Evolutionary conservation across 2,797 vertebrate species (phyloP), one percentile per base, ranked within the genome.

Genomic region (Esox lucius): DNA sequence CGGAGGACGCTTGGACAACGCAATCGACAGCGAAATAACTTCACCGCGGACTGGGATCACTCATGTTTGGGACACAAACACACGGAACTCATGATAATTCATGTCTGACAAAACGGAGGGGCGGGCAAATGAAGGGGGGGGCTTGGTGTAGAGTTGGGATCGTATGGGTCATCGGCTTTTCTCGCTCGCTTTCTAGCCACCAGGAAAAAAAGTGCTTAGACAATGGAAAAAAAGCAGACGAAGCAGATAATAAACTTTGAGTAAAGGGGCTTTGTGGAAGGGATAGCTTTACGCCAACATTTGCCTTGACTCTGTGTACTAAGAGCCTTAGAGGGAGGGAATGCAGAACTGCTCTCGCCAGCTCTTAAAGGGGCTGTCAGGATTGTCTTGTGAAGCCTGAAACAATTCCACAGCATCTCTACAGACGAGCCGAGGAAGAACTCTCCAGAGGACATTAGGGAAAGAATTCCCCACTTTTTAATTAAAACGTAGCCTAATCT

Each of bases 401-500:
- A 61, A 78, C 70, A 77, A 75, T 70, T 68, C 31, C 35, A 73
- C 51, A 68, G 75, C 31, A 46, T 75, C 51, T 83, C 73, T 76
- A 68, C 75, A 75, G 78, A 79, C 22, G 56, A 82, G 62, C 70
- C 59, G n/a, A 5, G 70, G 5, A 13, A 72, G 1, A 1, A 61
- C 33, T 74, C 68, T 76, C 74, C 72, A 49, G 78, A 51, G 76
- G 59, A 74, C 72, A 62, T 59, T 46, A 53, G 12, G 8, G 66
- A 84, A 78, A 80, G 56, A 4, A 5, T 3, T 46, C 72, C 35
- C 56, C 73, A 6, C 33, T 79, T 85, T 46, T 79, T 81, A 83
- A 86, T 90, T 88, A 88, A 82, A 85, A 87, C 28, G 62, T 73
- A 78, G 77, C 64, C 72, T 85, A 78, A 85, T 83, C 85, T 81